A percentile compares a stretch with the other conserved stretches of the same genome.
Conservation (phyloP, 2,797 vertebrate species). For the Saxicola maurus region DNA sequence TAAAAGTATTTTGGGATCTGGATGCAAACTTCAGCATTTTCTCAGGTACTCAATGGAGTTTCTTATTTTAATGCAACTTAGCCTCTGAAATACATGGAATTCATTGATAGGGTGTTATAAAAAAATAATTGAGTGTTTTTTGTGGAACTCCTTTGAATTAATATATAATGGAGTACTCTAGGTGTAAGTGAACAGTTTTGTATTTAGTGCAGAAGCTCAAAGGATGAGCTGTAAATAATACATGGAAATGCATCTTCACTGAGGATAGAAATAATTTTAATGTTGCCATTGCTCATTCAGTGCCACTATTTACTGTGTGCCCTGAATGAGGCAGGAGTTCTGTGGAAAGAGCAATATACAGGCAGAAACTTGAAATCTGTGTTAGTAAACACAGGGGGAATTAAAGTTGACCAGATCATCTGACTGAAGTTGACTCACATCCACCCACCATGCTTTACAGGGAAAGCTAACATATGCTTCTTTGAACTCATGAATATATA, state of each 20-base stretch:
- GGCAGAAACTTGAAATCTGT: slow-evolving; percentile 8
- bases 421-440: slow-evolving; percentile 42
- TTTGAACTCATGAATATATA: slow-evolving; percentile 24
- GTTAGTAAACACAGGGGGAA: slow-evolving; percentile 21
- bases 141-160: not conserved
- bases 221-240: not conserved
- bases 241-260: not conserved
- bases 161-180: not conserved
- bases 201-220: not conserved
- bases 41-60: not conserved
- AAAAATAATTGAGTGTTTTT: not conserved
- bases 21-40: not conserved
- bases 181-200: not conserved
- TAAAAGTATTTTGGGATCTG: not conserved
- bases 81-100: not conserved
- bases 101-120: not conserved
- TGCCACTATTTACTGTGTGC: not conserved
- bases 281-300: not conserved
- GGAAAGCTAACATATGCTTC: slow-evolving; percentile 37
- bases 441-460: slow-evolving; percentile 13
- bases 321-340: not conserved
- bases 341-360: slow-evolving; percentile 9
- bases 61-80: not conserved
- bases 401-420: slow-evolving; percentile 48
- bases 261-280: not conserved